Conservation (phyloP, 2,888 invertebrate genomes). For the Galerucella pusilla region DNA sequence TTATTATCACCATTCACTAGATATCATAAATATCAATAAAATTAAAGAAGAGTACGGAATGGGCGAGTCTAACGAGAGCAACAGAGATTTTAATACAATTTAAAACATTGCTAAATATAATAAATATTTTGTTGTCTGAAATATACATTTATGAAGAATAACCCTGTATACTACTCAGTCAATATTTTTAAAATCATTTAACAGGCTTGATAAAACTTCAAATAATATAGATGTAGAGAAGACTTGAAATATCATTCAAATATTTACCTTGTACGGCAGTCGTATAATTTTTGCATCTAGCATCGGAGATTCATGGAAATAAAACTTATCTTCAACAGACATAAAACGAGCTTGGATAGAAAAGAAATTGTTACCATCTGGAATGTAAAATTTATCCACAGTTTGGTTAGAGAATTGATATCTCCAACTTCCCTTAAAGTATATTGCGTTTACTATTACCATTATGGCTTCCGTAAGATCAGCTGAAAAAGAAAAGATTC, state of each 20-base stretch:
- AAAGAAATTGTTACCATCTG: conserved; percentile 61
- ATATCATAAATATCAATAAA: too few relatives aligned
- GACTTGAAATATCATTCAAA: neutral
- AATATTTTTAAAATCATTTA: neutral
- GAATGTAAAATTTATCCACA: conserved; percentile 72
- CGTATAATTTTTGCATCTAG: conserved; percentile 78
- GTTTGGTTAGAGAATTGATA: conserved; percentile 76
- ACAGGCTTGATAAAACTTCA: neutral
- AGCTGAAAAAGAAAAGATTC: conserved; percentile 62
- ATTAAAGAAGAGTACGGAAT: too few relatives aligned
- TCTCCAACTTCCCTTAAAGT: conserved; percentile 84
- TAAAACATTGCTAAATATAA: too few relatives aligned
- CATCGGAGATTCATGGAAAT: conserved; percentile 71
- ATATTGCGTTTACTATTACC: conserved; percentile 77
- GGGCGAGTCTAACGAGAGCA: too few relatives aligned
- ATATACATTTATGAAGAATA: too few relatives aligned
- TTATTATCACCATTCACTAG: too few relatives aligned
- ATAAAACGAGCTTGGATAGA: conserved; percentile 73
- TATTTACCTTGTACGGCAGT: conserved; percentile 75
- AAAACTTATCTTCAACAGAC: conserved; percentile 69
- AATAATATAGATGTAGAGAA: neutral
- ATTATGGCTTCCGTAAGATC: conserved; percentile 73
- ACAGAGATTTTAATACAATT: too few relatives aligned
- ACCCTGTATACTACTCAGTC: too few relatives aligned
- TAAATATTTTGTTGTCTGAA: too few relatives aligned